These are phyloP conservation scores for Parotia lawesii DNA, from an alignment of 2,113 vertebrate species.

Conservation along the genomic window DNA sequence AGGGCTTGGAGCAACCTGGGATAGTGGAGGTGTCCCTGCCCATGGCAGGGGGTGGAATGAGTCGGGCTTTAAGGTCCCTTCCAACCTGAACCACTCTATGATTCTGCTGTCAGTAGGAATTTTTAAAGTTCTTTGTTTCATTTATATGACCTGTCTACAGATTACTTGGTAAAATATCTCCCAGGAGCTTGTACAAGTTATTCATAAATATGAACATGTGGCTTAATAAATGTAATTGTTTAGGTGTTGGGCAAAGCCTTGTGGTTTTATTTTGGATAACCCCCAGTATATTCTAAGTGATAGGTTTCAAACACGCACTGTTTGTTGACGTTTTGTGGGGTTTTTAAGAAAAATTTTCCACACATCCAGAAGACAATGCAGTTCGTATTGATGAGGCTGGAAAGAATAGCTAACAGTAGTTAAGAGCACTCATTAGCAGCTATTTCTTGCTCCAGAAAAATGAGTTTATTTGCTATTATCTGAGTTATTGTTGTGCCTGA, in stretches of 20 bases:
- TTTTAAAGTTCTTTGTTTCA: background rate
- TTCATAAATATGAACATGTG: background rate
- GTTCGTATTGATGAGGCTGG: background rate
- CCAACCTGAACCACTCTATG: background rate
- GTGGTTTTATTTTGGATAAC: background rate
- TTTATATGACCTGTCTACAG: background rate
- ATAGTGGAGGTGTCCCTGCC: background rate
- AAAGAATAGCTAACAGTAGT: background rate
- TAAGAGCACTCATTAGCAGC: background rate
- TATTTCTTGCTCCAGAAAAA: background rate
- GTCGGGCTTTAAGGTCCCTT: background rate
- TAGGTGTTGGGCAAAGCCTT: background rate
- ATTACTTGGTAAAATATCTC: background rate
- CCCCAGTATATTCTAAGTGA: background rate
- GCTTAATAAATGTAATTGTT: background rate
- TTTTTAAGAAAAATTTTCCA: background rate
- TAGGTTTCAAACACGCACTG: background rate
- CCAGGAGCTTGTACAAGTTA: background rate
- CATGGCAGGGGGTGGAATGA: background rate
- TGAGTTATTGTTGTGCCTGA: background rate
- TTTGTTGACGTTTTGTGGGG: background rate
- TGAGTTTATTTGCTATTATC: background rate
- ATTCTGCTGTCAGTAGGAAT: background rate
- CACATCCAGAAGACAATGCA: background rate
- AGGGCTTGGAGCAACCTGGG: accelerated